Conservation (phyloP, 2,797 vertebrate genomes). For the Bucorvus abyssinicus region DNA sequence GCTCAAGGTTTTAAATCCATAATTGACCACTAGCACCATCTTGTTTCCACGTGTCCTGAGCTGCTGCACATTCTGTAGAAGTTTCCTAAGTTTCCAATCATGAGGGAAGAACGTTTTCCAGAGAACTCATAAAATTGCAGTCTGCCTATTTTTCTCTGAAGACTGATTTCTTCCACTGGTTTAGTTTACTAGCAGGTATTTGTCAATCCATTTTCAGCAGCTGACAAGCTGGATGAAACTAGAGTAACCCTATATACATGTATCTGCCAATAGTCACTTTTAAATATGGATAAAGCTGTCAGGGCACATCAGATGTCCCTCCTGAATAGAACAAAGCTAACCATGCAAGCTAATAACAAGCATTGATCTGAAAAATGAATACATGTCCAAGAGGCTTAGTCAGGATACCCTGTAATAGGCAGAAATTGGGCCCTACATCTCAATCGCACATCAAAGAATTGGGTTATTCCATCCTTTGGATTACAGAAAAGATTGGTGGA, state of each 20-base stretch:
- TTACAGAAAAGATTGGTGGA: not conserved
- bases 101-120: not conserved
- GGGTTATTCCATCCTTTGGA: not conserved
- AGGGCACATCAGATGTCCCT: conserved; percentile 6
- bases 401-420: not conserved
- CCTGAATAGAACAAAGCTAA: not conserved
- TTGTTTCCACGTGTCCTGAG: not conserved
- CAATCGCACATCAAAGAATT: not conserved
- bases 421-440: not conserved
- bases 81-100: not conserved
- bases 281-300: conserved; percentile 26
- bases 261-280: not conserved
- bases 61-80: not conserved
- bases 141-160: not conserved
- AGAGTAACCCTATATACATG: not conserved
- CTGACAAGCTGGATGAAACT: not conserved
- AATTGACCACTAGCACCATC: not conserved
- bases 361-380: conserved; percentile 42
- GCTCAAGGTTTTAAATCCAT: not conserved
- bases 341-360: conserved; percentile 13
- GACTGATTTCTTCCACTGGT: not conserved
- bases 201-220: not conserved
- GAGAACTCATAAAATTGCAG: not conserved
- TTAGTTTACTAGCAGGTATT: not conserved
- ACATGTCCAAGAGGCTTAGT: not conserved